Conservation (phyloP, 2,113 vertebrate genomes). For the Asarcornis scutulata region DNA sequence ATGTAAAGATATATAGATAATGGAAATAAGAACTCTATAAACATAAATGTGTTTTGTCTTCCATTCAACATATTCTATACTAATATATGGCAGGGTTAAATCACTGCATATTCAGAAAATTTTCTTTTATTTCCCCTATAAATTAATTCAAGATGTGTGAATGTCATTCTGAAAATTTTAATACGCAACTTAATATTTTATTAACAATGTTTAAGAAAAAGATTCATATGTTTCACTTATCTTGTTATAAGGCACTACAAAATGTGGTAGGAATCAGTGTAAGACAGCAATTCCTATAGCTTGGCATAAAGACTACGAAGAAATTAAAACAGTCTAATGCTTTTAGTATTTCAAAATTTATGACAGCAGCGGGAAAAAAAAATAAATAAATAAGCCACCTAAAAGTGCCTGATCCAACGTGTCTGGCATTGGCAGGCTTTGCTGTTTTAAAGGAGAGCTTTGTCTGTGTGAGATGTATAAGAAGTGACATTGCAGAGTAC, state of each 20-base stretch:
- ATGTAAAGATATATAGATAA: constrained; percentile 68
- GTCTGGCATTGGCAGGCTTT: neutral
- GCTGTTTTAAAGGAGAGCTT: neutral
- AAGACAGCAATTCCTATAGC: neutral
- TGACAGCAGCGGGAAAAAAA: neutral
- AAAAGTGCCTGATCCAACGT: neutral
- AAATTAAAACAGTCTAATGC: constrained; percentile 33
- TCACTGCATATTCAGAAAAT: constrained; percentile 57
- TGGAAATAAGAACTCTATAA: constrained; percentile 63
- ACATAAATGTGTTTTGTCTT: constrained; percentile 62
- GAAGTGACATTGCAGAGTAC: neutral
- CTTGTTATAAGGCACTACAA: constrained; percentile 23
- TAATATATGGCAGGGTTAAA: constrained; percentile 73
- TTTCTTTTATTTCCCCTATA: constrained; percentile 75
- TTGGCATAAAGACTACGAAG: neutral
- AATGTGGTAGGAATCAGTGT: constrained; percentile 34
- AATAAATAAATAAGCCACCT: neutral
- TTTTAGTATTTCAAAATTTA: constrained; percentile 17
- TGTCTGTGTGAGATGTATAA: neutral
- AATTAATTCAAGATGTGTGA: constrained; percentile 63
- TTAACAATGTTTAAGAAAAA: constrained; percentile 70
- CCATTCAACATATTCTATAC: constrained; percentile 50
- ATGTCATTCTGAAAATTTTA: constrained; percentile 72
- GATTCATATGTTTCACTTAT: constrained; percentile 40
- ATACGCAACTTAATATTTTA: constrained; percentile 78